Percentiles rank a stretch among this genome's conserved stretches.
phyloP scores from a whole-genome alignment of 2,888 invertebrate species.

The Maniola hyperantus region DNA sequence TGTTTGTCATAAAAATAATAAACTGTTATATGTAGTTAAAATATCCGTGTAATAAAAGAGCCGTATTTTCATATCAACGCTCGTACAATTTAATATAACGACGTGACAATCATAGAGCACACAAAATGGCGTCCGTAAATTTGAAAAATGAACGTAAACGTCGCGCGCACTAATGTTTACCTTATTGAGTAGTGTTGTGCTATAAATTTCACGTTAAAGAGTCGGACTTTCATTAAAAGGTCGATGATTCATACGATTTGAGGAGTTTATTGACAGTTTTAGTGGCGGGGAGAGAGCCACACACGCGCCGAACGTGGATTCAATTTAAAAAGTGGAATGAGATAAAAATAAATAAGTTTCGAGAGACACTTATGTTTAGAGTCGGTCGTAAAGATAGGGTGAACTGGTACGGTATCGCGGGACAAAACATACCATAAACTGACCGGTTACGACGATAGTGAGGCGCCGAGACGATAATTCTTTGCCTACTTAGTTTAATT shows the following conservation, averaged over 20 bases:
- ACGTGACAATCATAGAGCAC: slow-evolving; percentile 64
- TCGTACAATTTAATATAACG: slow-evolving; percentile 57
- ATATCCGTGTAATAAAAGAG: not conserved
- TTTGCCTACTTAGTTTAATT: slow-evolving; percentile 33
- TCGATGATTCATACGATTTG: slow-evolving; percentile 62
- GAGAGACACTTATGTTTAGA: slow-evolving; percentile 82
- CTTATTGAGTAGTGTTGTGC: slow-evolving; percentile 66
- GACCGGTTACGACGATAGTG: slow-evolving; percentile 71
- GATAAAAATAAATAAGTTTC: slow-evolving; percentile 81
- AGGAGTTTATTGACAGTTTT: slow-evolving; percentile 78
- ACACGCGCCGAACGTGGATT: slow-evolving; percentile 77
- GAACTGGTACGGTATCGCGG: slow-evolving; percentile 78
- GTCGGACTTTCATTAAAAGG: slow-evolving; percentile 76
- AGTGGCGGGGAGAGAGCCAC: slow-evolving; percentile 71
- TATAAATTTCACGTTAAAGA: slow-evolving; percentile 59
- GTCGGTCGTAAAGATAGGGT: slow-evolving; percentile 81
- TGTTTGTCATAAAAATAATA: not conserved
- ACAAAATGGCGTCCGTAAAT: slow-evolving; percentile 63
- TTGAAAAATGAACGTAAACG: slow-evolving; percentile 63
- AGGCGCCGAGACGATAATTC: slow-evolving; percentile 48
- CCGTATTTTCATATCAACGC: not conserved
- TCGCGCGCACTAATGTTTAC: slow-evolving; percentile 59
- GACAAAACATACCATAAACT: slow-evolving; percentile 80
- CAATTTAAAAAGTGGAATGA: slow-evolving; percentile 82
- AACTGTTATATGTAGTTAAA: not conserved